A percentile compares a stretch with the other conserved stretches of the same genome.
These are phyloP conservation scores for Stylophora pistillata DNA, from an alignment of 64 coral and sea anemone species.

Conservation along the genomic window DNA sequence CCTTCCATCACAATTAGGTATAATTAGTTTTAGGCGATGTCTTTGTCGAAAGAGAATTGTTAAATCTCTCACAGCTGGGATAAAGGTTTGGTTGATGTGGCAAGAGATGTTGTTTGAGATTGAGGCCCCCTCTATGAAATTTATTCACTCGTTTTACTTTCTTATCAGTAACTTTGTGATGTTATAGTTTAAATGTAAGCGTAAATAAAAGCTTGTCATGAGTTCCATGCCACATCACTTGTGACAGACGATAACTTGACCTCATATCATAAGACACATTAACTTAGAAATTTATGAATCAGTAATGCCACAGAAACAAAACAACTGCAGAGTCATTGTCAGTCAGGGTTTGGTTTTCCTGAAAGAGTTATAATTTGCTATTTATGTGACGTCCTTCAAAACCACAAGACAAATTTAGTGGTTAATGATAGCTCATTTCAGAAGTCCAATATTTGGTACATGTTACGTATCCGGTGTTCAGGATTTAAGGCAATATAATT, in stretches of 20 bases:
- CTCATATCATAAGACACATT: neutral
- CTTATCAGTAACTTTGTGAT: neutral
- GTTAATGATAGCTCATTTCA: neutral
- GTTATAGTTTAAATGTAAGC: neutral
- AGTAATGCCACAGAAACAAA: neutral
- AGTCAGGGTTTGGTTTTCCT: neutral
- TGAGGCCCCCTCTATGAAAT: neutral
- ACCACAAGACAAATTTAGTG: neutral
- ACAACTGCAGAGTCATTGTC: neutral
- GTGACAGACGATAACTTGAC: constrained; percentile 3
- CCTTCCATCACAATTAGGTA: neutral
- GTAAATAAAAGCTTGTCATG: constrained; percentile 2
- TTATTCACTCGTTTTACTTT: neutral
- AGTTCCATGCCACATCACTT: neutral
- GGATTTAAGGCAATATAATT: neutral
- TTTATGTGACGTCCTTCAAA: neutral
- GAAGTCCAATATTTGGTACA: neutral
- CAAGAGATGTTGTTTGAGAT: neutral
- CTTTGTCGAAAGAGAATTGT: neutral
- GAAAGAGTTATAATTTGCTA: neutral
- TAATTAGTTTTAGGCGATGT: neutral
- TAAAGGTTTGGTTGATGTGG: neutral
- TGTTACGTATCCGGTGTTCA: neutral
- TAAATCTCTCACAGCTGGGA: neutral
- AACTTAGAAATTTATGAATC: neutral